Percentiles rank a stretch among this genome's conserved stretches.
Conservation (phyloP, 2,113 vertebrate genomes). For the Plecotus auritus region DNA sequence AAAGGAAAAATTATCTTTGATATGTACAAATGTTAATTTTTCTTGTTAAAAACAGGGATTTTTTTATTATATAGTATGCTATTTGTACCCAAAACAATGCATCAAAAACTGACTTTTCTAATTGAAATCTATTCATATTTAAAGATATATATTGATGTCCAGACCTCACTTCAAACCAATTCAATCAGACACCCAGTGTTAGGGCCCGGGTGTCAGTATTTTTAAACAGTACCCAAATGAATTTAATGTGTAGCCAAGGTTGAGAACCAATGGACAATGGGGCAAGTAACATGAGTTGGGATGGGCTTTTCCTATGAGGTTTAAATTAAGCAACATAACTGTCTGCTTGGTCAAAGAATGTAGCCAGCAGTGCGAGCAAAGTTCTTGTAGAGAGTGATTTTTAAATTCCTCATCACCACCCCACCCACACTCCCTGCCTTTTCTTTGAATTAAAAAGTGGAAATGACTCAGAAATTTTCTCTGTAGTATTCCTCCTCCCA, state of each 20-base stretch:
- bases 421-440: not conserved
- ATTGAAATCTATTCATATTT: not conserved
- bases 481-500: not conserved
- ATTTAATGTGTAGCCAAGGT: not conserved
- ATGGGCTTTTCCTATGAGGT: not conserved
- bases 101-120: not conserved
- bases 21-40: not conserved
- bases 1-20: slow-evolving; percentile 34
- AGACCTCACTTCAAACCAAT: not conserved
- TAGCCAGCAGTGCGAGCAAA: not conserved
- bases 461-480: not conserved
- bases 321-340: not conserved
- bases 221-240: not conserved
- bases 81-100: not conserved
- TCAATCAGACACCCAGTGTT: not conserved
- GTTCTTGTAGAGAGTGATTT: not conserved
- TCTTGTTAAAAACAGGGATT: not conserved
- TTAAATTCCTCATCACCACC: not conserved
- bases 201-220: not conserved
- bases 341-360: not conserved
- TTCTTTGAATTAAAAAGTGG: not conserved
- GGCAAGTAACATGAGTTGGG: not conserved
- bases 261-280: not conserved
- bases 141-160: not conserved
- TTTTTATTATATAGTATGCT: not conserved